phyloP scores from a whole-genome alignment of 2,113 vertebrate genomes.

The Puma concolor region DNA sequence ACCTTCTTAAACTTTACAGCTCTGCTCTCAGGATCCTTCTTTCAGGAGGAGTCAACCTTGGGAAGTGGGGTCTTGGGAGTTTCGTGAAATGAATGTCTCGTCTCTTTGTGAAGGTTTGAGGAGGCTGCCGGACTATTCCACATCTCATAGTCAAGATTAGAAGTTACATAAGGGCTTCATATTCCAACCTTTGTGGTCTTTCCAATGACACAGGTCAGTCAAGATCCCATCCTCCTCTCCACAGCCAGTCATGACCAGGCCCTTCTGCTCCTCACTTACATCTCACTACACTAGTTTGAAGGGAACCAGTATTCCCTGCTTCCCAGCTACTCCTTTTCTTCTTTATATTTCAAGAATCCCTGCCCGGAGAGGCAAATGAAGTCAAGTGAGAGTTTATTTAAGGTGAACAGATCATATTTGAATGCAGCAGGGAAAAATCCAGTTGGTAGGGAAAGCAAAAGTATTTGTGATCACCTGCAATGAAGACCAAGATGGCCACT shows the following conservation, averaged over 20 bases:
- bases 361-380: background rate
- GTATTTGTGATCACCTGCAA: background rate
- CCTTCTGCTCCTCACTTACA: background rate
- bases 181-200: background rate
- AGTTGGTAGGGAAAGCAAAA: background rate
- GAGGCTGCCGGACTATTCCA: background rate
- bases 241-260: background rate
- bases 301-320: background rate
- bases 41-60: no score
- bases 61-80: background rate
- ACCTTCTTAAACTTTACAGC: background rate
- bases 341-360: background rate
- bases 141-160: background rate
- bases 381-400: background rate
- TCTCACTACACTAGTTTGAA: background rate
- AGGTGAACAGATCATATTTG: background rate
- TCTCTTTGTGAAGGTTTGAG: background rate
- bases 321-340: background rate
- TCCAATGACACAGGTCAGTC: background rate
- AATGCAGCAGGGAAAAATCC: background rate
- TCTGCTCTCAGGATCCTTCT: background rate
- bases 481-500: background rate
- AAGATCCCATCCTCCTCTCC: background rate
- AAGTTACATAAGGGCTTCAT: background rate
- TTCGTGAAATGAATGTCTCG: background rate